phyloP scores from a whole-genome alignment of 2,113 vertebrate genomes.

The Cyprinus carpio region DNA sequence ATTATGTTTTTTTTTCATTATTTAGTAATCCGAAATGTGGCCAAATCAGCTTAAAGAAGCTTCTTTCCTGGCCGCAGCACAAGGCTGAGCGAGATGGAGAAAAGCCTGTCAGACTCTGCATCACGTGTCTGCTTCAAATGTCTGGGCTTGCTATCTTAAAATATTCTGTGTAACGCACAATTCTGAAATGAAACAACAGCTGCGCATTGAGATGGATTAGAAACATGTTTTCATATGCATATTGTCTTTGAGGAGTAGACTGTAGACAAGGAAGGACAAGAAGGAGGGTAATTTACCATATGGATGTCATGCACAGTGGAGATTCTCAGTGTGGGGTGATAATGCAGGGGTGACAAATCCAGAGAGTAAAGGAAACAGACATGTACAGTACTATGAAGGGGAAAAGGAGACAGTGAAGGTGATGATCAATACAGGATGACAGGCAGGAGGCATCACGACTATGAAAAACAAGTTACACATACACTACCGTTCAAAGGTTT shows the following conservation, averaged over 20 bases:
- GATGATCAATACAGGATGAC: constrained; percentile 6
- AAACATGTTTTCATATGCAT: not conserved
- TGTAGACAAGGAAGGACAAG: not conserved
- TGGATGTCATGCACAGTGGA: constrained; percentile 14
- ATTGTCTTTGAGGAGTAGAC: not conserved
- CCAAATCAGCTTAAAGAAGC: constrained; percentile 45
- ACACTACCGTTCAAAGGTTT: not conserved
- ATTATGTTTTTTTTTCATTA: constrained; percentile 37
- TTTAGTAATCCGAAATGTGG: constrained; percentile 41
- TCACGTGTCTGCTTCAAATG: not conserved
- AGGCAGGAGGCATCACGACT: not conserved
- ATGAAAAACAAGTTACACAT: not conserved
- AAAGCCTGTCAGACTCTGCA: constrained; percentile 26
- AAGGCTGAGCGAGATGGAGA: not conserved
- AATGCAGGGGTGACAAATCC: constrained; percentile 8
- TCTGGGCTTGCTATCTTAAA: not conserved
- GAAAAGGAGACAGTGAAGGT: constrained; percentile 18
- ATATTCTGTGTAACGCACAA: not conserved
- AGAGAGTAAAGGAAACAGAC: not conserved
- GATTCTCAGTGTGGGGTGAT: constrained; percentile 10
- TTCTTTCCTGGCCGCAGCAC: constrained; percentile 6
- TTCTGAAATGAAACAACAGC: constrained; percentile 17
- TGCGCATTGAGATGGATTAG: not conserved
- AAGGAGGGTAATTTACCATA: constrained; percentile 24
- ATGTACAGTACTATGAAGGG: constrained; percentile 30